phyloP scores from a whole-genome alignment of 2,113 vertebrate genomes.

The Thalassarche chlororhynchos region DNA sequence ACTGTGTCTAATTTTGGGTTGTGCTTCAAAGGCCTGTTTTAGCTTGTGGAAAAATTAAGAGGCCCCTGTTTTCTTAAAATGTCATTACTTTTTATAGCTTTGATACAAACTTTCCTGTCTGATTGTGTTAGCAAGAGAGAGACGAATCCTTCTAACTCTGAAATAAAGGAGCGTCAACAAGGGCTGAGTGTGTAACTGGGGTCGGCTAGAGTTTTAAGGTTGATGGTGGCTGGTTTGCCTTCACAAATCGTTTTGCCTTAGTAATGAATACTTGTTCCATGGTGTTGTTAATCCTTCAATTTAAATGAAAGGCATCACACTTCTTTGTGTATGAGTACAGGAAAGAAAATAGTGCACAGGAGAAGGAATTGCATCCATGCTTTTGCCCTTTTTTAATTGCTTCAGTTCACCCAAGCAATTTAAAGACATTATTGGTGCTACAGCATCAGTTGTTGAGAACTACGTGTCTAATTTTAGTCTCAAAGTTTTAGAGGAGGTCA shows the following conservation, averaged over 20 bases:
- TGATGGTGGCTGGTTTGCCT: background rate
- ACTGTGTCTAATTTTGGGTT: background rate
- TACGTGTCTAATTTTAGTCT: background rate
- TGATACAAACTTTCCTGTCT: background rate
- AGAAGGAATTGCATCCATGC: background rate
- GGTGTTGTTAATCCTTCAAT: background rate
- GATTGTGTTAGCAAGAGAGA: background rate
- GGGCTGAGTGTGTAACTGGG: background rate
- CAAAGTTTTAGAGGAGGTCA: background rate
- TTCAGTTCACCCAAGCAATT: background rate
- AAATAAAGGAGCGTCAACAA: background rate
- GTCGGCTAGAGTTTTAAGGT: background rate
- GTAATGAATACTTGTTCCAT: background rate
- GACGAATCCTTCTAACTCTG: background rate
- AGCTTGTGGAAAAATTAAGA: constrained; percentile 10
- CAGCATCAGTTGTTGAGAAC: background rate
- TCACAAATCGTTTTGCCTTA: background rate
- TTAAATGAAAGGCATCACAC: background rate
- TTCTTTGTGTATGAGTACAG: background rate
- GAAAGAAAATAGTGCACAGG: background rate
- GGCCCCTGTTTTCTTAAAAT: constrained; percentile 23
- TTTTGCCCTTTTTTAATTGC: background rate
- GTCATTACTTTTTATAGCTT: constrained; percentile 16
- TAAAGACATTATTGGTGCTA: background rate
- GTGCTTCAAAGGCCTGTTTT: background rate